These are phyloP conservation scores for Phoenoteleia sp. DNA, from an alignment of 2,888 invertebrate genomes.

Conservation along the genomic window DNA sequence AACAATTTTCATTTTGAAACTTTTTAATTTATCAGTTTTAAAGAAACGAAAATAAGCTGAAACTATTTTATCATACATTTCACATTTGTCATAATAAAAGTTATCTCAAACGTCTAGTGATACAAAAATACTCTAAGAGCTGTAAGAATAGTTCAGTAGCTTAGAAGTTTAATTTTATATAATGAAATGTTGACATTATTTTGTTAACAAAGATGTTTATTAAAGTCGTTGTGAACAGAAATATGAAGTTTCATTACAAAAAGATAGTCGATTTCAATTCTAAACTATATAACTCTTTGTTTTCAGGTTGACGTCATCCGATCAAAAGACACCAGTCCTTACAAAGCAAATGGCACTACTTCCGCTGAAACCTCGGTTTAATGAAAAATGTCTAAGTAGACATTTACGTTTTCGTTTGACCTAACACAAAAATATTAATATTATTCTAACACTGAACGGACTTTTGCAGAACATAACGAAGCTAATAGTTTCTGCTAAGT, in stretches of 20 bases:
- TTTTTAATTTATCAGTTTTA: too few relatives aligned
- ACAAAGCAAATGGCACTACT: slow-evolving; percentile 84
- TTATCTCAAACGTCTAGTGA: not conserved
- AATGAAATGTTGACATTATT: not conserved
- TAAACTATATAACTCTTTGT: slow-evolving; percentile 28
- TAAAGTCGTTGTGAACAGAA: not conserved
- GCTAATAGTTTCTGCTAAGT: not conserved
- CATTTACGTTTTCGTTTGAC: slow-evolving; percentile 11
- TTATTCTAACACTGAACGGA: slow-evolving; percentile 1
- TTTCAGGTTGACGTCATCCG: slow-evolving; percentile 85
- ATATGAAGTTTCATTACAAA: too few relatives aligned
- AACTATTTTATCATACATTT: too few relatives aligned
- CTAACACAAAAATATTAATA: slow-evolving; percentile 19
- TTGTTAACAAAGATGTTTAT: not conserved
- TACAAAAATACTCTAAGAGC: not conserved
- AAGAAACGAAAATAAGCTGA: too few relatives aligned
- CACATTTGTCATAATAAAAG: too few relatives aligned
- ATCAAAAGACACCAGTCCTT: slow-evolving; percentile 83
- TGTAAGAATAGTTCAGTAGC: not conserved
- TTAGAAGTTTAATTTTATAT: not conserved
- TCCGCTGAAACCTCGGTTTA: slow-evolving; percentile 85
- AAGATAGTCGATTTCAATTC: not conserved
- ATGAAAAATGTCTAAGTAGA: slow-evolving; percentile 58
- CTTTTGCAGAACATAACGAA: slow-evolving; percentile 18
- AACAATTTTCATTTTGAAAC: too few relatives aligned